Evolutionary conservation across 2,797 vertebrate genomes (phyloP), one percentile per base, ranked within the genome.

Genomic region (Sebastes trivittatus): DNA sequence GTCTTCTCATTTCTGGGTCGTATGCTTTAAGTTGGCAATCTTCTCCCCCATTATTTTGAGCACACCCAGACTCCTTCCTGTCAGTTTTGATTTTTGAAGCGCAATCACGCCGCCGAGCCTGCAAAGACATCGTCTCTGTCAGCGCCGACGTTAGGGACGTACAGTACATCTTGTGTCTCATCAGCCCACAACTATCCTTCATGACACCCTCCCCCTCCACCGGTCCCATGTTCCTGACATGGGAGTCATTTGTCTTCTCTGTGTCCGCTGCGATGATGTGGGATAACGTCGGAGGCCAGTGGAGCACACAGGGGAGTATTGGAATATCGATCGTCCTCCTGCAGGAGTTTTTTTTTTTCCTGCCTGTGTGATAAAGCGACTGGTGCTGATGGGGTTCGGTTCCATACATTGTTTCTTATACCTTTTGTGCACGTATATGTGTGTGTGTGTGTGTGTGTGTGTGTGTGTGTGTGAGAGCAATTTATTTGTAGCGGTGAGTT

Each of bases 221-320:
- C 46, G 2, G 52, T 80, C 69, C 83, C 83, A 83, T 92, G 92
- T 90, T 90, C 79, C 76, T 34, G 55, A 89, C 91, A 87, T 74
- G 77, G 82, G 92, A 92, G 92, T 90, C 92, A 89, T 93, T 94
- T 90, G 92, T 94, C 93, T 94, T 93, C 77, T 55, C 68, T 42
- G 72, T 85, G 92, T 92, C 89, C 69, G 69, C 88, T 56, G 89
- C 83, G 87, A 93, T 94, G 91, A 94, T 94, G 91, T 88, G 87
- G 89, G 92, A 94, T 93, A 94, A 93, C 80, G 72, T 89, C 71
- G 70, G 86, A 88, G 91, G 87, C 89, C 92, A 91, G 89, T 86
- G 92, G 88, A 93, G 94, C 92, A 92, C 90, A 93, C 93, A 91
- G 80, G 87, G 85, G 84, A 92, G 86, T 93, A 93, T 92, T 93